Conservation (phyloP, 2,113 vertebrate genomes). For the Eulemur rufifrons region DNA sequence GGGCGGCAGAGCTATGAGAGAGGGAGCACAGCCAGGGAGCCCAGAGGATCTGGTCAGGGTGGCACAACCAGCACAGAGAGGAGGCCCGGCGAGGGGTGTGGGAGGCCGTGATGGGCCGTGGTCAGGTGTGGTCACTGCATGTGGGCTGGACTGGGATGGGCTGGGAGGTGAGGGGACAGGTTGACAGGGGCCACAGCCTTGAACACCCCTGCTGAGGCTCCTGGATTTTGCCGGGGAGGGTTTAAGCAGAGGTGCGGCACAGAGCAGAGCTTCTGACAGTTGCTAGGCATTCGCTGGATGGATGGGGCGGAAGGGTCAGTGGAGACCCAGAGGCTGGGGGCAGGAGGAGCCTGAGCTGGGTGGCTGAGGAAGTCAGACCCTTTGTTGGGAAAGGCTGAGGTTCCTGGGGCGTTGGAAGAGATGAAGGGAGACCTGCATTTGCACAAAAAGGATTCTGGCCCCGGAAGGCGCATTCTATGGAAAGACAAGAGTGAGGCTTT, state of each 20-base stretch:
- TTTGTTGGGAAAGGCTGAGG: neutral
- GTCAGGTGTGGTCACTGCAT: neutral
- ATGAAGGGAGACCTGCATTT: neutral
- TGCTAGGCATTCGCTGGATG: neutral
- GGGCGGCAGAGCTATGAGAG: neutral
- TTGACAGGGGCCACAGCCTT: neutral
- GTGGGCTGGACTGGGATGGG: neutral
- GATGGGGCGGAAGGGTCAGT: neutral
- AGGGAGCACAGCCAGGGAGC: neutral
- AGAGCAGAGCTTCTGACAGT: neutral
- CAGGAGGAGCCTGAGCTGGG: neutral
- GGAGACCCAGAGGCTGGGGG: neutral
- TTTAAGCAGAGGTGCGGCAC: neutral
- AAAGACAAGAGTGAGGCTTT: neutral
- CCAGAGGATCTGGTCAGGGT: neutral
- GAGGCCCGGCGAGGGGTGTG: neutral
- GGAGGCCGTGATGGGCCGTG: neutral
- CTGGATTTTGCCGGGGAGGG: neutral
- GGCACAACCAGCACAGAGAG: neutral
- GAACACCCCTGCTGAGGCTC: neutral
- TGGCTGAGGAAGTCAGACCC: neutral
- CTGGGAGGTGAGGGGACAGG: neutral
- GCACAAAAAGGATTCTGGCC: neutral
- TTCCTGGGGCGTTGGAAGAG: neutral
- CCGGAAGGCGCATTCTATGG: neutral